phyloP scores from a whole-genome alignment of 2,113 vertebrate genomes.

The Calyptommatus sinebrachiatus region DNA sequence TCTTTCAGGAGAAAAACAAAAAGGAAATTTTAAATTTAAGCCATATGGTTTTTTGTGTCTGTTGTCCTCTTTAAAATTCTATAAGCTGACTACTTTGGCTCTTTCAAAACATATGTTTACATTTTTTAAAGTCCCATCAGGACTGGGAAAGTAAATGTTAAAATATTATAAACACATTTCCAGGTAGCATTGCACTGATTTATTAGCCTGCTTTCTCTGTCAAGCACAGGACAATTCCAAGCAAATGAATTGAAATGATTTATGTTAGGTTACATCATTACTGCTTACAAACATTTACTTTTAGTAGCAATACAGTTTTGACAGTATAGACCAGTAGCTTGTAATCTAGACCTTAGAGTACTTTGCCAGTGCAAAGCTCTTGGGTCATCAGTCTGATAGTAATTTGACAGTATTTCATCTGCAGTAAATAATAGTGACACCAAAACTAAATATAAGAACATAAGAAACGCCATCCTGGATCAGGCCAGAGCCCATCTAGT shows the following conservation, averaged over 20 bases:
- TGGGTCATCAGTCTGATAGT: background rate
- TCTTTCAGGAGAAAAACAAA: background rate
- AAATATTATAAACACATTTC: slow-evolving; percentile 10
- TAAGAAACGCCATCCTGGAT: no score
- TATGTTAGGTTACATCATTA: background rate
- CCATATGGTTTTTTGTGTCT: background rate
- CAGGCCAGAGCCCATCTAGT: no score
- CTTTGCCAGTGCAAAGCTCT: slow-evolving; percentile 11
- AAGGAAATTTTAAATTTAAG: slow-evolving; percentile 12
- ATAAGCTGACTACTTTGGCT: slow-evolving; percentile 1
- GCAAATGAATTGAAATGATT: slow-evolving; percentile 24
- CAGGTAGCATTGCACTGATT: slow-evolving; percentile 7
- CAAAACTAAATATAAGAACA: no score
- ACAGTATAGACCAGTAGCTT: slow-evolving; percentile 15
- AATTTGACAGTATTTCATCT: background rate
- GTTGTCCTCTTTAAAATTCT: slow-evolving; percentile 13
- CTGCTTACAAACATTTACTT: slow-evolving; percentile 32
- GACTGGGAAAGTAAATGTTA: background rate
- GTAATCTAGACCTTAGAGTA: slow-evolving; percentile 8
- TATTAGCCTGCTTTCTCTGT: background rate
- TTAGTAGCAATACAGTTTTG: background rate
- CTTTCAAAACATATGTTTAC: slow-evolving; percentile 1
- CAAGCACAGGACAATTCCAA: slow-evolving; percentile 15
- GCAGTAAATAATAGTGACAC: slow-evolving; percentile 9
- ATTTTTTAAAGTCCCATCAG: background rate